Conservation (phyloP, 2,797 vertebrate species). For the Brachymystax lenok region DNA sequence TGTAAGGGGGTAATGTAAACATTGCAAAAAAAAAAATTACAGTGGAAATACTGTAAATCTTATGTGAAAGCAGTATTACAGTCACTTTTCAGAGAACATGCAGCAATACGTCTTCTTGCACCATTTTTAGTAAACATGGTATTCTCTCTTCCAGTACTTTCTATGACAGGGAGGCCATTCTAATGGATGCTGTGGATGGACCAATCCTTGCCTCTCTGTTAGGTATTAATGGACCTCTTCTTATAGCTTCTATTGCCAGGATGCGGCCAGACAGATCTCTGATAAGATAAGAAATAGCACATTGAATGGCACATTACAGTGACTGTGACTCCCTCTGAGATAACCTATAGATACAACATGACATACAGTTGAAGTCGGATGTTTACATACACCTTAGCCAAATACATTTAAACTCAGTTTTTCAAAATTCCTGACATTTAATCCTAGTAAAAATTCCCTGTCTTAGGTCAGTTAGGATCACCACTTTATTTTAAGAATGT, state of each 20-base stretch:
- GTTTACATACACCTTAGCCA: no score
- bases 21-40: no score
- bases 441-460: no score
- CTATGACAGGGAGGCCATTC: conserved; percentile 94
- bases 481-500: no score
- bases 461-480: no score
- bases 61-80: no score
- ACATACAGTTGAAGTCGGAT: no score
- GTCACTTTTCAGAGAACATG: neutral
- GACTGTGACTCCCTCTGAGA: neutral
- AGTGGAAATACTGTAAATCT: no score
- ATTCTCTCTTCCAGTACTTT: conserved; percentile 79
- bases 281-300: no score
- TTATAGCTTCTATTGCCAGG: neutral
- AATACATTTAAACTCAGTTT: no score
- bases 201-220: conserved; percentile 95
- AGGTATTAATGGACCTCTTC: conserved; percentile 72
- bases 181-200: conserved; percentile 94
- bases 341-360: neutral
- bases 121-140: neutral
- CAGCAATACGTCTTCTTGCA: neutral
- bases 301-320: neutral
- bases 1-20: no score
- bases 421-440: no score
- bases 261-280: neutral